phyloP scores from a whole-genome alignment of 2,797 vertebrate species.

The Pangasius krempfi region DNA sequence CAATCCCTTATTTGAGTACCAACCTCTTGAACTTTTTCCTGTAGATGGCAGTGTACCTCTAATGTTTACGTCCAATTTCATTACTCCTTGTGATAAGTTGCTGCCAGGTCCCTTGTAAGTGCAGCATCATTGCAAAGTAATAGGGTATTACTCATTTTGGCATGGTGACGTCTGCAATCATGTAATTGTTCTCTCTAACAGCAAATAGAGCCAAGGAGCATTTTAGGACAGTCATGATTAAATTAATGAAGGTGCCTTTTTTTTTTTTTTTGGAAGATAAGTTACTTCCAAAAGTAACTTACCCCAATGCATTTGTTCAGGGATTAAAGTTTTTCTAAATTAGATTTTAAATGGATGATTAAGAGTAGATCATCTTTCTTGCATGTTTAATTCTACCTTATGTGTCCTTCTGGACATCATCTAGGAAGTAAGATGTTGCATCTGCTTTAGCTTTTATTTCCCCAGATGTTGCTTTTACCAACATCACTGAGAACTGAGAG shows the following conservation, averaged over 20 bases:
- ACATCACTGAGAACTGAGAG: background rate
- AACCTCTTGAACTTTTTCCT: conserved; percentile 48
- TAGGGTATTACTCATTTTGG: conserved; percentile 53
- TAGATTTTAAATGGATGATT: conserved; percentile 25
- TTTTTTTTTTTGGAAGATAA: background rate
- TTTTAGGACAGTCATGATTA: conserved; percentile 36
- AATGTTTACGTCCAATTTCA: conserved; percentile 55
- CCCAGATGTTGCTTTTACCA: background rate
- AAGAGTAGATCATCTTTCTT: background rate
- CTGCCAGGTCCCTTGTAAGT: conserved; percentile 55
- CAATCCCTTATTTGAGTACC: background rate
- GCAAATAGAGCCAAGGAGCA: conserved; percentile 32
- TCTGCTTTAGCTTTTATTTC: background rate
- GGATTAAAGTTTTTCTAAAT: conserved; percentile 23
- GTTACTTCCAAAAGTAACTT: conserved; percentile 12
- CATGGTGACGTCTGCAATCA: conserved; percentile 49
- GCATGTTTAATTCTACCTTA: conserved; percentile 21
- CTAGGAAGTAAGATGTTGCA: background rate
- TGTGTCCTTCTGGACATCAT: conserved; percentile 10
- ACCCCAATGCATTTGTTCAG: background rate
- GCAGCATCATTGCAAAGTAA: conserved; percentile 54
- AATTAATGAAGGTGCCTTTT: conserved; percentile 33
- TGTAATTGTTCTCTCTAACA: conserved; percentile 49
- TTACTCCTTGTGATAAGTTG: conserved; percentile 47
- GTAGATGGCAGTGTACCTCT: conserved; percentile 68